Base-by-base conservation (phyloP, 37 sponge, comb jelly and placozoan genomes). In the Geodia barretti region DNA sequence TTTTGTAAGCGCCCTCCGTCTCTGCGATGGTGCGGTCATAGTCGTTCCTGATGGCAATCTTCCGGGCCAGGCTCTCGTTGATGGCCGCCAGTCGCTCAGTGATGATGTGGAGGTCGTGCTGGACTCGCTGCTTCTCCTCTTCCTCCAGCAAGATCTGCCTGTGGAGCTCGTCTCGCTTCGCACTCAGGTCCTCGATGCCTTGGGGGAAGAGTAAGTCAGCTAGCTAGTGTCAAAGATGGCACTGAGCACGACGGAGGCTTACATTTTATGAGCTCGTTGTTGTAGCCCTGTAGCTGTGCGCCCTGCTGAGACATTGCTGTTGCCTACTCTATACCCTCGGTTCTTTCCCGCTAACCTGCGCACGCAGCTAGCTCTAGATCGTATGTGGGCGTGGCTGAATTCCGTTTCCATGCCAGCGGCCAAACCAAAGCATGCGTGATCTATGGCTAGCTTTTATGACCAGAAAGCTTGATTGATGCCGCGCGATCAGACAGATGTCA, bases 241-340 rank as follows among this genome's bases (percentile, higher is more conserved):
- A n/a, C n/a, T n/a, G n/a, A n/a, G n/a, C n/a, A n/a, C n/a, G n/a
- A 20, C 69, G 20, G 69, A 29, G 20, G 14, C 91, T 94, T 69
- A 92, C 99, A 98, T 83, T 98, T 98, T 20, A 98, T 95, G 7
- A 98, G 83, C 63, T 98, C 99, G 64, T 98, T 98, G 85, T 98
- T 98, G 89, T 94, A 98, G 61, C 88, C 85, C 64, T 98, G 99
- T 4, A 98, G 81, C 1, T 82, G 84, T 14, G 99, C 99, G 41
- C 95, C 99, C 78, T 96, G 96, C 63, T 93, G 92, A 20, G 92
- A 74, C 92, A 89, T 89, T 25, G 7, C 65, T 58, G n/a, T n/a
- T n/a, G n/a, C n/a, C n/a, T n/a, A n/a, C n/a, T n/a, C n/a, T n/a
- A n/a, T n/a, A n/a, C n/a, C n/a, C n/a, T n/a, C n/a, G n/a, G n/a